A percentile compares a stretch with the other conserved stretches of the same genome.
Conservation (phyloP, 2,888 invertebrate genomes). For the Eurytoma californica region DNA sequence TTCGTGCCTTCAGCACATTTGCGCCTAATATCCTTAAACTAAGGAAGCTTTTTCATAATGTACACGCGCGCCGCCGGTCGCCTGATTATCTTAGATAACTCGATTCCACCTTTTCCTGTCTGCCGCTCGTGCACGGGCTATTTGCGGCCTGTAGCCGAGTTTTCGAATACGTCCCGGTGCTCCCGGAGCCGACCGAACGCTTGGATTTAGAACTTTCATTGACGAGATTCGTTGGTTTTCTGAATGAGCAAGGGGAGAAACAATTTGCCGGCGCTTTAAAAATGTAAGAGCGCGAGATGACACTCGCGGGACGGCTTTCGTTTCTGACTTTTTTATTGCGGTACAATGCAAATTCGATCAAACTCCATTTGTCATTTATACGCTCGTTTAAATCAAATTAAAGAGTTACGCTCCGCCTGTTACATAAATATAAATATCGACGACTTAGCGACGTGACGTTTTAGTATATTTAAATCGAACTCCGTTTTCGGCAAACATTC, state of each 20-base stretch:
- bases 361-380: neutral
- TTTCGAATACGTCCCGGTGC: neutral
- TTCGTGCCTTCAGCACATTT: conserved; percentile 12
- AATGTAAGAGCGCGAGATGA: neutral
- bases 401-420: too few relatives aligned
- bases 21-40: conserved; percentile 28
- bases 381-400: too few relatives aligned
- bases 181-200: neutral
- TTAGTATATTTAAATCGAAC: too few relatives aligned
- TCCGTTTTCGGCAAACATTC: too few relatives aligned
- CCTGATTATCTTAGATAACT: conserved; percentile 52
- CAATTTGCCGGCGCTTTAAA: conserved; percentile 17
- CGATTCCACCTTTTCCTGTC: conserved; percentile 46
- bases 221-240: conserved; percentile 8
- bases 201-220: conserved; percentile 26
- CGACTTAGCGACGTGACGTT: too few relatives aligned
- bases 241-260: conserved; percentile 19
- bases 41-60: conserved; percentile 52
- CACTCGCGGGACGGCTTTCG: neutral
- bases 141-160: conserved; percentile 19
- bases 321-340: conserved; percentile 1
- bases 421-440: too few relatives aligned
- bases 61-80: conserved; percentile 32
- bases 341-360: neutral
- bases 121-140: conserved; percentile 27